A percentile compares a stretch with the other conserved stretches of the same genome.
Conservation (phyloP, 2,113 vertebrate species). For the Saimiri boliviensis region DNA sequence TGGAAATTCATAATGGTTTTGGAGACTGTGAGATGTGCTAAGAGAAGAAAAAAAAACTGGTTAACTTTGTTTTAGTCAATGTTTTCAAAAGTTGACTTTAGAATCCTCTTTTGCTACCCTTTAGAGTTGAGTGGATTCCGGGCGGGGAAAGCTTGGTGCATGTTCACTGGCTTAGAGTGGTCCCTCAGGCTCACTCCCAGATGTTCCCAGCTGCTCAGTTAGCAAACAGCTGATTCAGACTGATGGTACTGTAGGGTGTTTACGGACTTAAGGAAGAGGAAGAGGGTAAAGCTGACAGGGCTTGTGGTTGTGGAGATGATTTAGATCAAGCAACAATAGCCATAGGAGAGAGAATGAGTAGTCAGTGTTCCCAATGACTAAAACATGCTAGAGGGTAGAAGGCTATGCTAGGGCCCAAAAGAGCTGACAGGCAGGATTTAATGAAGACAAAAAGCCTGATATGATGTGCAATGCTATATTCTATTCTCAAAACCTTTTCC, state of each 20-base stretch:
- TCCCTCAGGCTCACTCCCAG: not conserved
- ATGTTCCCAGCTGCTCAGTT: not conserved
- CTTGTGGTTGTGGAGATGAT: not conserved
- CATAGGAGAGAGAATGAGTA: not conserved
- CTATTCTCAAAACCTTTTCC: not conserved
- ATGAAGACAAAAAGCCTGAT: not conserved
- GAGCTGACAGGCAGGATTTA: not conserved
- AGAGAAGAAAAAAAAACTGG: not conserved
- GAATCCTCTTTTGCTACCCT: not conserved
- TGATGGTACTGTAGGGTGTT: not conserved
- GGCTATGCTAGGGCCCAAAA: not conserved
- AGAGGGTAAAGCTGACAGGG: not conserved
- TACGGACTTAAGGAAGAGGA: not conserved
- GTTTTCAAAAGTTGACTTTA: slow-evolving; percentile 24
- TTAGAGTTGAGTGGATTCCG: not conserved
- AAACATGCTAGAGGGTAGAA: not conserved
- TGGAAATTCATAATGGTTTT: slow-evolving; percentile 1
- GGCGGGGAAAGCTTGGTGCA: not conserved
- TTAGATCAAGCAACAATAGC: not conserved
- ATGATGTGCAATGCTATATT: not conserved
- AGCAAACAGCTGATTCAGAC: not conserved
- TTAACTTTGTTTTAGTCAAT: not conserved
- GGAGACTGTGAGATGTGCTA: not conserved
- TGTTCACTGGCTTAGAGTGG: not conserved
- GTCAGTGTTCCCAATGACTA: not conserved